phyloP scores from a whole-genome alignment of 2,113 vertebrate genomes.

The Clarias batrachus region DNA sequence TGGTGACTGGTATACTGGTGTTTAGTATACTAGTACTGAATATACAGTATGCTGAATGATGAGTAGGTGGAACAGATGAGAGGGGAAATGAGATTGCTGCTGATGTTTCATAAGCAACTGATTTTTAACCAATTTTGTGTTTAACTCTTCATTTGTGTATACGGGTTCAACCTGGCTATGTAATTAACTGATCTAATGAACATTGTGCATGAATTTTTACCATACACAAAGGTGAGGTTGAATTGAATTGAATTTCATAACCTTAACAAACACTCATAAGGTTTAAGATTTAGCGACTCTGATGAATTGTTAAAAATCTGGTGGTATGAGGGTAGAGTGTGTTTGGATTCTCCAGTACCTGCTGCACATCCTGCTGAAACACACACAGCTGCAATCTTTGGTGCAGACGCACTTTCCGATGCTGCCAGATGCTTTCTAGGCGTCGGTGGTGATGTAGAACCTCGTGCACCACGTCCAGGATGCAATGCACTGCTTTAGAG shows the following conservation, averaged over 20 bases:
- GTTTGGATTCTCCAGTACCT: conserved; percentile 72
- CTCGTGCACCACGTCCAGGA: conserved; percentile 94
- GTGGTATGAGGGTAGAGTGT: background rate
- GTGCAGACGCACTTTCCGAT: conserved; percentile 93
- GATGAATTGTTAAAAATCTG: background rate
- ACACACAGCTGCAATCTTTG: conserved; percentile 97
- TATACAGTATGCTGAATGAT: no score
- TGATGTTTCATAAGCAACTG: no score
- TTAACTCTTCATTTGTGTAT: background rate
- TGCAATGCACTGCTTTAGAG: conserved; percentile 96
- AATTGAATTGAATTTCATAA: background rate
- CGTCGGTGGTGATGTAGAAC: conserved; percentile 94
- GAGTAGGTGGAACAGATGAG: no score
- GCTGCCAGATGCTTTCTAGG: conserved; percentile 96
- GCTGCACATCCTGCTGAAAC: conserved; percentile 97
- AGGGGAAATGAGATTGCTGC: no score
- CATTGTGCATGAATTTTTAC: background rate
- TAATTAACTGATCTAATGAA: background rate
- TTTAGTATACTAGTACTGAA: no score
- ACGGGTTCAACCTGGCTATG: background rate
- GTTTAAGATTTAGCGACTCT: background rate
- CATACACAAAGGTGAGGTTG: background rate
- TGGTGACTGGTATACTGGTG: no score
- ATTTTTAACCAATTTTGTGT: no score
- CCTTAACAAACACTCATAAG: background rate